phyloP scores from a whole-genome alignment of 2,797 vertebrate genomes.

The Ibycter americanus region DNA sequence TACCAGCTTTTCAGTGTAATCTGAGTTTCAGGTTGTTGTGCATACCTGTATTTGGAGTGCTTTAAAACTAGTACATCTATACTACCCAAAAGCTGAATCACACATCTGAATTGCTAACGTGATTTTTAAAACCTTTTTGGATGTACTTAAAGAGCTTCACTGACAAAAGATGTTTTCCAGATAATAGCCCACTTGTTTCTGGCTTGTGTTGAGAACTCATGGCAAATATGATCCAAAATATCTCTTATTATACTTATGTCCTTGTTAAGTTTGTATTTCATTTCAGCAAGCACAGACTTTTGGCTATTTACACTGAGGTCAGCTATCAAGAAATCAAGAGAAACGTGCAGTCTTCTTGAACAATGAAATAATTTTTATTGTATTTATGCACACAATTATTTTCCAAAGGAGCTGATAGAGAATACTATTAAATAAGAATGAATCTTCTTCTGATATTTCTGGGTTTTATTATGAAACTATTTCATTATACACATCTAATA shows the following conservation, averaged over 20 bases:
- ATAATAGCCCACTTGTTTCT: neutral
- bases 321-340: neutral
- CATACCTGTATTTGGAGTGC: neutral
- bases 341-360: neutral
- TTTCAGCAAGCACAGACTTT: neutral
- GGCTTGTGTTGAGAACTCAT: neutral
- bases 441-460: neutral
- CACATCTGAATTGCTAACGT: neutral
- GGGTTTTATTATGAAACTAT: neutral
- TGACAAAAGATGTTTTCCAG: neutral
- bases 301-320: neutral
- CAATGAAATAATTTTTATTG: neutral
- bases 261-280: neutral
- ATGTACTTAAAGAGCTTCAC: neutral
- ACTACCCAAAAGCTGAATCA: neutral
- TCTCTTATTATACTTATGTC: neutral
- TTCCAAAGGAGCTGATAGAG: neutral
- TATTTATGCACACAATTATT: neutral
- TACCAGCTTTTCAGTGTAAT: neutral
- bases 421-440: neutral
- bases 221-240: neutral
- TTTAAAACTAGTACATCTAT: neutral
- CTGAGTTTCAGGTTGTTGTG: neutral
- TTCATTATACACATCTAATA: neutral
- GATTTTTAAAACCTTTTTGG: neutral